These are phyloP conservation scores for Drosophila eugracilis DNA, from an alignment of 1,140 invertebrate species.

Conservation along the genomic window DNA sequence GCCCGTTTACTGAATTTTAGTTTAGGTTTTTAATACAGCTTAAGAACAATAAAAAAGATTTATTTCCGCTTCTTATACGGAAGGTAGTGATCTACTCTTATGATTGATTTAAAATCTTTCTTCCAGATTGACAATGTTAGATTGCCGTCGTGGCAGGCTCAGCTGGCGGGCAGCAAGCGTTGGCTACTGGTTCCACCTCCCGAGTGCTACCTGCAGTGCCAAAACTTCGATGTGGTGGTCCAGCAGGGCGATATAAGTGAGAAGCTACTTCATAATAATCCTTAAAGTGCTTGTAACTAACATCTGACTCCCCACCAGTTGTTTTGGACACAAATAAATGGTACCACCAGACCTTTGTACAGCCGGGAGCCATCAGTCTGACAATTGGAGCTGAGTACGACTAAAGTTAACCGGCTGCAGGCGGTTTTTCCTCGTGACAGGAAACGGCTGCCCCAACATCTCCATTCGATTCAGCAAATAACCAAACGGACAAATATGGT, in stretches of 20 bases:
- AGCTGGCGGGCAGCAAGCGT: constrained; percentile 92
- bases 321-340: constrained; percentile 97
- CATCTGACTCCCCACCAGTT: constrained; percentile 86
- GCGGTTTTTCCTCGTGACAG: constrained; percentile 52
- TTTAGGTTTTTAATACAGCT: neutral
- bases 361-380: constrained; percentile 95
- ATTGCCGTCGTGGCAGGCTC: constrained; percentile 97
- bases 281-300: neutral
- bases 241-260: constrained; percentile 95
- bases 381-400: constrained; percentile 98
- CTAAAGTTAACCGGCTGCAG: constrained; percentile 84
- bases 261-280: neutral
- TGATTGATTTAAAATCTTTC: neutral
- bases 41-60: neutral
- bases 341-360: constrained; percentile 96
- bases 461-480: constrained; percentile 28
- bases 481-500: constrained; percentile 27
- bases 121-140: constrained; percentile 94
- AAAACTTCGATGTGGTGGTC: constrained; percentile 89
- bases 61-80: too few relatives aligned
- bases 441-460: constrained; percentile 48
- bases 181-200: constrained; percentile 95
- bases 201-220: constrained; percentile 93
- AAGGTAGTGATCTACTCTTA: too few relatives aligned
- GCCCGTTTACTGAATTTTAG: neutral